A percentile compares a stretch with the other conserved stretches of the same genome.
phyloP scores from a whole-genome alignment of 2,888 invertebrate species.

The Lithophane socia region DNA sequence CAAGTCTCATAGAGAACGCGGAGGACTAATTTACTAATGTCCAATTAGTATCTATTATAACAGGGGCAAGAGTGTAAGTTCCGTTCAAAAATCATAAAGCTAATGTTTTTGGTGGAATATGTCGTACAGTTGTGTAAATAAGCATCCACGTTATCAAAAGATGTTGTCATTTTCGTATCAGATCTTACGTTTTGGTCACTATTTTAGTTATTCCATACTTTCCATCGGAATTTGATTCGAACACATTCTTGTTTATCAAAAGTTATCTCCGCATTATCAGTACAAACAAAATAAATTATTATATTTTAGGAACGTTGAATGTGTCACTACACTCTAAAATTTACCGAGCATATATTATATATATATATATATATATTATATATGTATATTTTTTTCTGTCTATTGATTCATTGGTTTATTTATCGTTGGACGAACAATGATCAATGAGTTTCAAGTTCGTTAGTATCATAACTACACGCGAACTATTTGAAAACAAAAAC shows the following conservation, averaged over 20 bases:
- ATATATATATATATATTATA: constrained; percentile 33
- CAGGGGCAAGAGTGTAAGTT: neutral
- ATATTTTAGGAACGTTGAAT: neutral
- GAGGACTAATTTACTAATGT: constrained; percentile 19
- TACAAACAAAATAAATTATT: neutral
- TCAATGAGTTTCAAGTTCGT: constrained; percentile 68
- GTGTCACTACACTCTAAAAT: neutral
- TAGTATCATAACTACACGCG: constrained; percentile 66
- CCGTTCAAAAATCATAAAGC: constrained; percentile 28
- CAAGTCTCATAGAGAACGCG: constrained; percentile 4
- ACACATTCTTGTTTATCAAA: constrained; percentile 16
- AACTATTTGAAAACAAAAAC: constrained; percentile 75
- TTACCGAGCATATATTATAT: neutral
- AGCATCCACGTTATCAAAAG: constrained; percentile 50
- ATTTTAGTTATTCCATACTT: constrained; percentile 49
- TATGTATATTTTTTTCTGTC: constrained; percentile 59
- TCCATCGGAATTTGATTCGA: constrained; percentile 39
- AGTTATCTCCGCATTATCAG: constrained; percentile 4
- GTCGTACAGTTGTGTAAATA: constrained; percentile 60
- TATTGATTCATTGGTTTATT: constrained; percentile 71
- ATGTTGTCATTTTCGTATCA: constrained; percentile 64
- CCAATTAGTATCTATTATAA: constrained; percentile 19
- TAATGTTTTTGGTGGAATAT: constrained; percentile 29
- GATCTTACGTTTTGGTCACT: constrained; percentile 35
- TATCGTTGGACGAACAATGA: constrained; percentile 71